Conservation (phyloP, 2,113 vertebrate species). For the Pangasianodon gigas region DNA sequence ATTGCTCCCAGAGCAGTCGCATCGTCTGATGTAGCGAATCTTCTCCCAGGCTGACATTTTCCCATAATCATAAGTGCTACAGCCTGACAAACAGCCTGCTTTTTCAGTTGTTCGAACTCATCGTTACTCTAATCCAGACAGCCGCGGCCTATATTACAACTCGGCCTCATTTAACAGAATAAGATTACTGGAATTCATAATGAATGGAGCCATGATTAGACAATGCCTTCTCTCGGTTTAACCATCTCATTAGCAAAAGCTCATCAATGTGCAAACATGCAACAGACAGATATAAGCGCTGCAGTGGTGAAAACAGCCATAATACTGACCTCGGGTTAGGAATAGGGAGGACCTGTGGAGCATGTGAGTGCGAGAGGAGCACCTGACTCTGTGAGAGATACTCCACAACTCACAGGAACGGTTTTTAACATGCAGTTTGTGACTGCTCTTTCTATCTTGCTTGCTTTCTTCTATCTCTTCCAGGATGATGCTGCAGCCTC, state of each 20-base stretch:
- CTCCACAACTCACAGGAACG: neutral
- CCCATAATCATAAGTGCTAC: conserved; percentile 70
- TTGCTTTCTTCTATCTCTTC: neutral
- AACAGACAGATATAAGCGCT: conserved; percentile 69
- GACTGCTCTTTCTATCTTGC: neutral
- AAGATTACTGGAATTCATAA: conserved; percentile 94
- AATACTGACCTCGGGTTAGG: neutral
- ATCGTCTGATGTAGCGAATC: conserved; percentile 70
- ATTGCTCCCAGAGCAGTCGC: conserved; percentile 52
- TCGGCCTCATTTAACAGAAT: conserved; percentile 86
- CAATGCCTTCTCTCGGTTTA: conserved; percentile 86
- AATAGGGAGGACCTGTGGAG: conserved; percentile 10
- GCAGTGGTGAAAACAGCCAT: conserved; percentile 19
- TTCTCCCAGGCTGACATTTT: conserved; percentile 81
- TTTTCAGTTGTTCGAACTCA: conserved; percentile 71
- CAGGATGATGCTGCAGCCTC: neutral
- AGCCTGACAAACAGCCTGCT: conserved; percentile 76
- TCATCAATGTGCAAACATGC: conserved; percentile 88
- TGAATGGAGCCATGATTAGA: conserved; percentile 88
- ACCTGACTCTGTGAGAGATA: neutral
- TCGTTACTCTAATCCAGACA: conserved; percentile 82
- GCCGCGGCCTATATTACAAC: conserved; percentile 83
- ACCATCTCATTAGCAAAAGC: conserved; percentile 91
- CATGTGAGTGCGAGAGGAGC: neutral
- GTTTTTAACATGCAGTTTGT: neutral